phyloP scores from a whole-genome alignment of 2,888 invertebrate species.

The Sesia apiformis region DNA sequence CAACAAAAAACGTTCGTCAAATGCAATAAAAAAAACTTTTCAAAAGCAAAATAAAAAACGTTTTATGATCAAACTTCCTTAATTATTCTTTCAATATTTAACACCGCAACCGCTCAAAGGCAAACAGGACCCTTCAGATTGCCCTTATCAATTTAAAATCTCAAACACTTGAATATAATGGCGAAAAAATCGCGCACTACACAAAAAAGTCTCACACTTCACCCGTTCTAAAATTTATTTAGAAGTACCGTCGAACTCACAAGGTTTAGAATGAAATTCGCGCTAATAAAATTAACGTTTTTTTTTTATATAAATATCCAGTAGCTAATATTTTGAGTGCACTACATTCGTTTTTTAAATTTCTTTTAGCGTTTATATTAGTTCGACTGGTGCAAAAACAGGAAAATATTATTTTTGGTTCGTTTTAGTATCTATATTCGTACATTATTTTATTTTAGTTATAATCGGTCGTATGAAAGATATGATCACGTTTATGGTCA shows the following conservation, averaged over 20 bases:
- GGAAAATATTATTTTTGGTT: too few relatives aligned
- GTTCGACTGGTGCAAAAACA: too few relatives aligned
- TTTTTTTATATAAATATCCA: too few relatives aligned
- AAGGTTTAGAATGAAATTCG: neutral
- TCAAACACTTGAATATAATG: conserved; percentile 1
- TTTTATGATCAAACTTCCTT: neutral
- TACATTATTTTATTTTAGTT: too few relatives aligned
- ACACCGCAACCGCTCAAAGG: neutral
- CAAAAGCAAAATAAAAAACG: conserved; percentile 1
- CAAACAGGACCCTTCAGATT: neutral
- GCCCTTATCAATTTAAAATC: conserved; percentile 8
- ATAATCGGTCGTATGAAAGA: too few relatives aligned
- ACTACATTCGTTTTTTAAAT: too few relatives aligned
- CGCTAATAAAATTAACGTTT: neutral
- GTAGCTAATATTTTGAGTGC: too few relatives aligned
- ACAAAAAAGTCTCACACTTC: conserved; percentile 1
- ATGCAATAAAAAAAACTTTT: neutral
- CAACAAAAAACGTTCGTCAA: too few relatives aligned
- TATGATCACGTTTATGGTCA: too few relatives aligned
- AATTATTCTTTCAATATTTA: neutral
- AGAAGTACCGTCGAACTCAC: neutral
- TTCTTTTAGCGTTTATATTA: too few relatives aligned
- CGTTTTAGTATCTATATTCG: too few relatives aligned
- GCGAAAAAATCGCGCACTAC: conserved; percentile 14
- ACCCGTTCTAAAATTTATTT: neutral